Base-by-base conservation (phyloP, 2,888 invertebrate genomes). In the Athrips mouffetella region DNA sequence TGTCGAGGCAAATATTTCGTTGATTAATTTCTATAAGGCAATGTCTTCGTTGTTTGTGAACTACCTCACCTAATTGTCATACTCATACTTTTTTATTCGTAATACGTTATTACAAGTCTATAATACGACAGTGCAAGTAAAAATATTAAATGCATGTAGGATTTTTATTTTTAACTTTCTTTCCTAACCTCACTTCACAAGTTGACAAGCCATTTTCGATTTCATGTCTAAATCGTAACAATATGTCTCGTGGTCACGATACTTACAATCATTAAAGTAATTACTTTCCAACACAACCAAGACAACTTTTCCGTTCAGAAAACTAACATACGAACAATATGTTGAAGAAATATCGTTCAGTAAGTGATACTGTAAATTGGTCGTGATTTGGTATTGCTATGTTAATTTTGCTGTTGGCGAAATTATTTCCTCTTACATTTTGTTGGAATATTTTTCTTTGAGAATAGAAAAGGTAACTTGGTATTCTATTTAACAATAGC, bases 171-270 rank as follows among this genome's bases (percentile, higher is more conserved):
- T 11, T 18, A 35, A 18, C 10, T 20, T 20, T 15, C 29, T 23
- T 40, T 23, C 40, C 7, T 25, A 5, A 20, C 23, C 5, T 23
- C 7, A 18, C 18, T 27, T 10, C 47, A 33, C 48, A 44, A 58
- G 74, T 76, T 79, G 84, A 83, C 81, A 82, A n/a, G 42, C 75
- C 37, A 37, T 37, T 37, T 78, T 76, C 76, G 76, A 81, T 80
- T 81, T 76, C 82, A 83, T 78, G 82, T 80, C 73, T 76, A 73
- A 84, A 82, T 80, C 76, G 76, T 80, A 83, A 81, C 81, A 80
- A 83, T 79, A 75, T 80, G 73, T 69, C 76, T 73, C 59, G 67
- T 71, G 78, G 77, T 80, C 83, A 80, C 80, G 82, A 81, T 76
- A 76, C 67, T 69, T 59, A 13, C 70, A 68, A 66, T 76, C 78